Evolutionary conservation across 2,113 vertebrate genomes (phyloP), one percentile per base, ranked within the genome.

Genomic region (Panthera uncia): DNA sequence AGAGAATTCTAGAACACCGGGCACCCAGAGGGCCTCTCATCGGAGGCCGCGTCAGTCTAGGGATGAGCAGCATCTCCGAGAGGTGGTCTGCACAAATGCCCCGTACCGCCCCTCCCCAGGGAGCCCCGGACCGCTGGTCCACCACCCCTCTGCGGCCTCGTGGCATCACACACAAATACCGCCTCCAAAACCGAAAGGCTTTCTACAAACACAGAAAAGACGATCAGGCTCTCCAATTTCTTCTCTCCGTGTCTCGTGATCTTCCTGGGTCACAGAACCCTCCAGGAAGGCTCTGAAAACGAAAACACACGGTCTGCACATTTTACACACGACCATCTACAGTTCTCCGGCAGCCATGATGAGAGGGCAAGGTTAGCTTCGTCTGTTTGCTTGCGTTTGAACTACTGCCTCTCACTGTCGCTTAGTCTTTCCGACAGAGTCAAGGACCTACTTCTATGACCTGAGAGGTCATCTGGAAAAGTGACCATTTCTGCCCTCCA

Each of bases 181-280:
- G 65, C 83, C 45, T 63, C 16, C 48, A 15, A 83, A 81, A 12
- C 16, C 25, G 16, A 63, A 27, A 69, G 76, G 80, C 29, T 63
- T 74, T 83, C 61, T 15, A n/a, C 38, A 48, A 76, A 55, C 27
- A 33, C 2, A 12, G 5, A 76, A 29, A 25, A 81, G 48, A 88
- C n/a, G 14, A 7, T 0, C 27, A 25, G 63, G 55, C 19, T 80
- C 84, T 89, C 69, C 5, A 1, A 48, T 68, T 48, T 81, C 73
- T 69, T 90, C 61, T 33, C 19, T 4, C 1, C 1, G 33, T 23
- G 16, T 11, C 52, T 85, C 78, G 12, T 25, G 61, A 38, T 50
- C n/a, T 92, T 73, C 84, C 63, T 61, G 57, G 50, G n/a, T 86
- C 81, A 36, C 52, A 63, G 81, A 91, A 25, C 50, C n/a, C 57